Evolutionary conservation across 2,113 vertebrate genomes (phyloP), one percentile per base, ranked within the genome.

Genomic region (Amphiprion percula): DNA sequence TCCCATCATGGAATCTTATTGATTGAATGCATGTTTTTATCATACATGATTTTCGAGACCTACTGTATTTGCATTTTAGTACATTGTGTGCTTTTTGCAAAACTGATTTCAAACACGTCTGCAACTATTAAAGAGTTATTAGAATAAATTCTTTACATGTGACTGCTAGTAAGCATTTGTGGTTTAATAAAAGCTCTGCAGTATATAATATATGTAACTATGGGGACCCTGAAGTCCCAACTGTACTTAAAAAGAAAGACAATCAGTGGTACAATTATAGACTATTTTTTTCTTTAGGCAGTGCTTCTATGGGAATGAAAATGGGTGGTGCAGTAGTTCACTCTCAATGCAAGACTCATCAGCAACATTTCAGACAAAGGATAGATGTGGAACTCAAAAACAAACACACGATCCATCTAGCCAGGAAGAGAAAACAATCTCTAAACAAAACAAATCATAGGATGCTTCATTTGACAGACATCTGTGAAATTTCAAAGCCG

Each of bases 251-350:
- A 74, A 66, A 50, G 53, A 59, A 65, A 47, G 12, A 46, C 17
- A 77, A 69, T 41, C 37, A 55, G 16, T 59, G 49, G 23, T 33
- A 61, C 46, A 68, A 41, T 60, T 16, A 68, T 46, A 52, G 33
- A 5, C 74, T 30, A 41, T 76, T 76, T 59, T 21, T 15, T 61
- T 23, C 47, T 24, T 21, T 17, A 53, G 23, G 14, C 12, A 68
- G 9, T n/a, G 30, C 52, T 46, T 77, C 14, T 33, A 17, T 44
- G n/a, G 37, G 54, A 33, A 12, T 17, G 33, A 14, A 59, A 26
- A 53, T 52, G n/a, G 12, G 55, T 60, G 44, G 19, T 49, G 54
- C 14, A 6, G 54, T 10, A 26, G 33, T 41, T n/a, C 59, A n/a
- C 47, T 17, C 10, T 63, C 28, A 73, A 52, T 73, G 30, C 5